These are phyloP conservation scores for Orthonychiurus folsomi DNA, from an alignment of 2,888 invertebrate genomes.

Conservation along the genomic window DNA sequence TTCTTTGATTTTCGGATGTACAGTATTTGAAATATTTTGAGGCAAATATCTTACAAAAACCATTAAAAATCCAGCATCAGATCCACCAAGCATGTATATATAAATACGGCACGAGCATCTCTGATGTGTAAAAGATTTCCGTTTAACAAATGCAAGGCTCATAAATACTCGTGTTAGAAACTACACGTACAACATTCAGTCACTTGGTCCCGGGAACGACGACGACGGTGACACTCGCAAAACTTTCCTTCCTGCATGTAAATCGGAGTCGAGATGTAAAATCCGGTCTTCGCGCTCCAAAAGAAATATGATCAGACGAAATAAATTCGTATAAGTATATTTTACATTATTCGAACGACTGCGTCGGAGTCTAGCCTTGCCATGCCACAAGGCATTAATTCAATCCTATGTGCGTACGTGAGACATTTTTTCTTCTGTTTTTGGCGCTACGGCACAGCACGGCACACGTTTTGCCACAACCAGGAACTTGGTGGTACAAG, in stretches of 20 bases:
- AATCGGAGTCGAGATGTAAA: no score
- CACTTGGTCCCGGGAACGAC: no score
- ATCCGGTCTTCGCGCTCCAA: not conserved
- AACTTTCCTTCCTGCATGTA: not conserved
- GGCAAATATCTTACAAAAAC: no score
- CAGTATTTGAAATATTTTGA: no score
- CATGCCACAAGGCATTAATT: not conserved
- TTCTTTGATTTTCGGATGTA: no score
- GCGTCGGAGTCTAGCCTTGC: no score
- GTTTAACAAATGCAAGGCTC: not conserved
- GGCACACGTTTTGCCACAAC: not conserved
- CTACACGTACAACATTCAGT: not conserved
- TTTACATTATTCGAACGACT: not conserved
- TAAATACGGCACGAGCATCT: no score
- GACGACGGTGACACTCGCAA: not conserved
- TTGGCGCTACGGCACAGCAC: not conserved
- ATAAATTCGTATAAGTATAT: not conserved
- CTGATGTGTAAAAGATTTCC: not conserved
- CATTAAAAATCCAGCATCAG: no score
- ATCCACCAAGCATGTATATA: no score
- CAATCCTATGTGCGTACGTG: no score
- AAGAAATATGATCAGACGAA: not conserved
- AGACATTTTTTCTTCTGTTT: not conserved
- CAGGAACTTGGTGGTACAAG: no score
- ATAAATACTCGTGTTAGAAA: not conserved